Percentiles rank a stretch among this genome's conserved stretches.
Conservation (phyloP, 1,140 invertebrate genomes). For the Brachionus asplanchnoidis region DNA sequence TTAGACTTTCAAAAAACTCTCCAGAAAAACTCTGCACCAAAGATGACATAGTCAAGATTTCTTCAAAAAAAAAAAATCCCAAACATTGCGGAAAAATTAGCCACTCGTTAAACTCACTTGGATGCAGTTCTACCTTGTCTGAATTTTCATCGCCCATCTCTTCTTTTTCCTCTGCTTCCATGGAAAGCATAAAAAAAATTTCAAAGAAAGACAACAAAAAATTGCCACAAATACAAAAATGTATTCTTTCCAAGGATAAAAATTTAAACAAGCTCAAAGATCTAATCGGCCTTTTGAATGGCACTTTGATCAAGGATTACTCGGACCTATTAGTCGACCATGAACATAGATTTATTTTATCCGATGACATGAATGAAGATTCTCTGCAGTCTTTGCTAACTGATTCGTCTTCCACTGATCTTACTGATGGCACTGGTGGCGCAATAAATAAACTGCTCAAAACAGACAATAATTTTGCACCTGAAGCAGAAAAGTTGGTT, state of each 20-base stretch:
- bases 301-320: not conserved
- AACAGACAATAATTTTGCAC: not conserved
- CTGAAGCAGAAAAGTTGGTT: not conserved
- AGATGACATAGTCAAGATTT: not conserved
- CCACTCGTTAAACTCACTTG: not conserved
- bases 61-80: not conserved
- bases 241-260: not conserved
- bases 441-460: not conserved
- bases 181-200: not conserved
- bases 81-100: not conserved
- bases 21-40: not conserved
- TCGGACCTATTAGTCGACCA: not conserved
- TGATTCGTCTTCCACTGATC: not conserved
- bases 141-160: slow-evolving; percentile 4
- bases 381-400: not conserved
- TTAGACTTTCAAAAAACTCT: not conserved
- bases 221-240: not conserved
- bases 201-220: not conserved
- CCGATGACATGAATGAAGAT: not conserved
- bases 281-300: not conserved
- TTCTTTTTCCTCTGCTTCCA: slow-evolving; percentile 2
- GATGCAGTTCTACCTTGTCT: not conserved
- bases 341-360: not conserved
- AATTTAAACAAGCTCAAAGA: slow-evolving; percentile 5
- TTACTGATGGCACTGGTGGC: not conserved